phyloP scores from a whole-genome alignment of 2,113 vertebrate genomes.

The Esox niger region DNA sequence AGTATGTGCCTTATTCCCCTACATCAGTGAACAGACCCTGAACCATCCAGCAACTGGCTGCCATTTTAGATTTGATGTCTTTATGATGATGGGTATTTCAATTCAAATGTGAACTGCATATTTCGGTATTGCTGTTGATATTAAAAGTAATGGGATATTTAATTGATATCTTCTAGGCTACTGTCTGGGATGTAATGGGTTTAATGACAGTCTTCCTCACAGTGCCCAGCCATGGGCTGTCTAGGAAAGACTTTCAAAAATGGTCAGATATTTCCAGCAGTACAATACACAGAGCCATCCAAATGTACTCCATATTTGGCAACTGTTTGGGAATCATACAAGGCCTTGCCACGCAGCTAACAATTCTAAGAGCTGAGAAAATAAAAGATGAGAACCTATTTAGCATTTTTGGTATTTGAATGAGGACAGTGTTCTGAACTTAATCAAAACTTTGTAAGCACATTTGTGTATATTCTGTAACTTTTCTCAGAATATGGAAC shows the following conservation, averaged over 20 bases:
- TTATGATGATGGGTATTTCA: too few species aligned
- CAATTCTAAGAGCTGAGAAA: too few species aligned
- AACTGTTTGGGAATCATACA: conserved; percentile 55
- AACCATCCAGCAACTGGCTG: conserved; percentile 49
- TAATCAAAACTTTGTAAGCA: too few species aligned
- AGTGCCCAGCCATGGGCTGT: neutral
- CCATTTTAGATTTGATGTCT: conserved; percentile 38
- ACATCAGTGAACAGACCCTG: conserved; percentile 42
- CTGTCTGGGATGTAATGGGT: too few species aligned
- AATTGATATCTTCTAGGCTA: too few species aligned
- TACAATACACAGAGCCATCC: conserved; percentile 24
- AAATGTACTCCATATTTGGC: conserved; percentile 70
- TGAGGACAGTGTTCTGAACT: too few species aligned
- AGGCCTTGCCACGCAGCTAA: too few species aligned
- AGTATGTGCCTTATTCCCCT: conserved; percentile 41
- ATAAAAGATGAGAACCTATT: too few species aligned
- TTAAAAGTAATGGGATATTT: neutral
- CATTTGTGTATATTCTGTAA: too few species aligned
- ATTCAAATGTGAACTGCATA: neutral
- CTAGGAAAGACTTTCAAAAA: neutral
- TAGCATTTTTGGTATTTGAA: too few species aligned
- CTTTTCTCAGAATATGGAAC: too few species aligned
- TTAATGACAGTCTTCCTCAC: neutral
- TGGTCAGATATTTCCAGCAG: conserved; percentile 7
- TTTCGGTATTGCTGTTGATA: neutral